phyloP scores from a whole-genome alignment of 2,797 vertebrate species.

The Crocodylus rhombifer region DNA sequence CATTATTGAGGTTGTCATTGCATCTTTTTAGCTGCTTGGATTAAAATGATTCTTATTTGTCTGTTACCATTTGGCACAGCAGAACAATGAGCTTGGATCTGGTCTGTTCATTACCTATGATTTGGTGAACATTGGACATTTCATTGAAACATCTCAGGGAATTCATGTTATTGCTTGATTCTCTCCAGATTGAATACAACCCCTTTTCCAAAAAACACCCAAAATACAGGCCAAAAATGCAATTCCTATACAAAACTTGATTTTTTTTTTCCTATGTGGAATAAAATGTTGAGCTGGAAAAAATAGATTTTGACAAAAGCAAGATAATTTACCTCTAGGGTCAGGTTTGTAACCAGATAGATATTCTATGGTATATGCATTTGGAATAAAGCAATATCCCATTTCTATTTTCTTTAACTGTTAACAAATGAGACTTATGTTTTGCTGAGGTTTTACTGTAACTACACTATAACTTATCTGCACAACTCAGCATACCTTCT shows the following conservation, averaged over 20 bases:
- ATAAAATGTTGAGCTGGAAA: neutral
- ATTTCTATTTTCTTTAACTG: neutral
- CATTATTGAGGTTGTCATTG: neutral
- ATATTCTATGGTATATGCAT: neutral
- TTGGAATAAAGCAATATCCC: neutral
- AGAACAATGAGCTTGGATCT: neutral
- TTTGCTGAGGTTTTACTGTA: neutral
- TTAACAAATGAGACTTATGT: neutral
- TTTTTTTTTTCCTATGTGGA: neutral
- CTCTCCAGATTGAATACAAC: neutral
- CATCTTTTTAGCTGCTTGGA: neutral
- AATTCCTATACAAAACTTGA: neutral
- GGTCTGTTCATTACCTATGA: neutral
- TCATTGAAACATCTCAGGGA: neutral
- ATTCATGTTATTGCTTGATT: neutral
- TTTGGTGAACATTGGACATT: neutral
- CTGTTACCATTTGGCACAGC: neutral
- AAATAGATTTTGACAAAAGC: neutral
- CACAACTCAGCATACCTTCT: neutral
- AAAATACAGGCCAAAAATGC: neutral
- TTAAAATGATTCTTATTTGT: neutral
- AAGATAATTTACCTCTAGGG: neutral
- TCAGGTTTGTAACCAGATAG: neutral
- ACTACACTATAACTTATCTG: neutral
- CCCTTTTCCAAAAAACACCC: neutral